phyloP scores from a whole-genome alignment of 2,113 vertebrate species.

The Phocoena phocoena region DNA sequence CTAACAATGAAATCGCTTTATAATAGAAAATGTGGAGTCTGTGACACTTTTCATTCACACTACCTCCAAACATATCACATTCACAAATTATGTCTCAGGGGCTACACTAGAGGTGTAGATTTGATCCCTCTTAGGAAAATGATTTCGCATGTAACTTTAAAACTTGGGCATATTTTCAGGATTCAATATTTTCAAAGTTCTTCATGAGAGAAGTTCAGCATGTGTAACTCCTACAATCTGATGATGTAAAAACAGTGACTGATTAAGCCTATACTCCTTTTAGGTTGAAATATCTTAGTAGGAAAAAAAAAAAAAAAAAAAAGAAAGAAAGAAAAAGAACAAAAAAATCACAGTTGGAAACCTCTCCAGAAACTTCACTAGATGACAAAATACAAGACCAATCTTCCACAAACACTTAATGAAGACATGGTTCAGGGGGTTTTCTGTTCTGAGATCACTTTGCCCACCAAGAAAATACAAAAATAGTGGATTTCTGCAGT shows the following conservation, averaged over 20 bases:
- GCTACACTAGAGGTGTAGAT: not conserved
- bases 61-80: not conserved
- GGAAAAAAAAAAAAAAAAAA: not conserved
- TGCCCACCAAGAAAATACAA: slow-evolving; percentile 72
- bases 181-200: slow-evolving; percentile 56
- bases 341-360: slow-evolving; percentile 69
- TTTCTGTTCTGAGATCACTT: slow-evolving; percentile 74
- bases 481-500: slow-evolving; percentile 71
- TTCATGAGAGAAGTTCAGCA: slow-evolving; percentile 42
- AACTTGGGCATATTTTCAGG: slow-evolving; percentile 62
- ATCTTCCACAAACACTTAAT: slow-evolving; percentile 75
- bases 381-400: slow-evolving; percentile 79
- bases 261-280: slow-evolving; percentile 71
- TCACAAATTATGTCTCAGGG: not conserved
- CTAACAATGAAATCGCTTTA: not conserved
- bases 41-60: not conserved
- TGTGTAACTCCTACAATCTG: slow-evolving; percentile 52
- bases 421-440: slow-evolving; percentile 77
- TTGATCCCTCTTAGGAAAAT: not conserved
- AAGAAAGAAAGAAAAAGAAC: not conserved
- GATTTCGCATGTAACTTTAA: not conserved
- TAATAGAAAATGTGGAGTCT: not conserved
- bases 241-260: slow-evolving; percentile 73
- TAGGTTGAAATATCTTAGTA: slow-evolving; percentile 69
- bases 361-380: slow-evolving; percentile 75